Percentiles rank a stretch among this genome's conserved stretches.
Conservation (phyloP, 1,140 invertebrate genomes). For the Tenebrio molitor region DNA sequence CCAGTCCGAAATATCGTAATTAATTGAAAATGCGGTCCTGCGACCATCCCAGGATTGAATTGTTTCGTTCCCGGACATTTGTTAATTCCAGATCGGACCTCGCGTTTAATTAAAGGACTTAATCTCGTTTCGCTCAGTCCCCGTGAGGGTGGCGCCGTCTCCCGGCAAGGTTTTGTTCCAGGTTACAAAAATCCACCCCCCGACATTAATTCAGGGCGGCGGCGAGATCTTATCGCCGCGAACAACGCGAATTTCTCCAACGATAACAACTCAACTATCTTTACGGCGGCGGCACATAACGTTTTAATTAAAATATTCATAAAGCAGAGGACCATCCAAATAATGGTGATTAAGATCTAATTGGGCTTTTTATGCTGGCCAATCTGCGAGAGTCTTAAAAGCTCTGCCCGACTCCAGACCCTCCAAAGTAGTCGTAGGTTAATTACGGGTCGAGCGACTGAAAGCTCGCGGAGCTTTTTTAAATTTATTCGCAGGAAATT, state of each 20-base stretch:
- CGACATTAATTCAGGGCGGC: not conserved
- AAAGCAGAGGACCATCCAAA: constrained; percentile 12
- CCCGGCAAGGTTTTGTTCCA: too few species aligned
- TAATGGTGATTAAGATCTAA: constrained; percentile 32
- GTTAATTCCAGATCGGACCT: not conserved
- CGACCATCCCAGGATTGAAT: not conserved
- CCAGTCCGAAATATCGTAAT: not conserved
- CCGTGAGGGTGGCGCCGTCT: too few species aligned
- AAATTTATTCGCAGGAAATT: constrained; percentile 17
- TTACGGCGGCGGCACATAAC: constrained; percentile 10
- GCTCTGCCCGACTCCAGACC: not conserved
- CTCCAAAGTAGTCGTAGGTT: constrained; percentile 12
- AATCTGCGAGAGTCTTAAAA: constrained; percentile 15
- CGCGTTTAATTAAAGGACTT: constrained; percentile 12
- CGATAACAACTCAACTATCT: constrained; percentile 9
- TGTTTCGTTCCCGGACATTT: not conserved
- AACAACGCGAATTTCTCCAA: constrained; percentile 1
- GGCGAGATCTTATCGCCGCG: not conserved
- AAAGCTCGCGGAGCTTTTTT: not conserved
- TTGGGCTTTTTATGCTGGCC: constrained; percentile 7
- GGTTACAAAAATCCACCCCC: too few species aligned
- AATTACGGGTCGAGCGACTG: constrained; percentile 15
- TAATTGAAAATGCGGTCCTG: not conserved
- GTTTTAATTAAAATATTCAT: constrained; percentile 39
- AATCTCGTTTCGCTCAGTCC: not conserved